phyloP scores from a whole-genome alignment of 2,113 vertebrate genomes.

The Coracopsis vasa region DNA sequence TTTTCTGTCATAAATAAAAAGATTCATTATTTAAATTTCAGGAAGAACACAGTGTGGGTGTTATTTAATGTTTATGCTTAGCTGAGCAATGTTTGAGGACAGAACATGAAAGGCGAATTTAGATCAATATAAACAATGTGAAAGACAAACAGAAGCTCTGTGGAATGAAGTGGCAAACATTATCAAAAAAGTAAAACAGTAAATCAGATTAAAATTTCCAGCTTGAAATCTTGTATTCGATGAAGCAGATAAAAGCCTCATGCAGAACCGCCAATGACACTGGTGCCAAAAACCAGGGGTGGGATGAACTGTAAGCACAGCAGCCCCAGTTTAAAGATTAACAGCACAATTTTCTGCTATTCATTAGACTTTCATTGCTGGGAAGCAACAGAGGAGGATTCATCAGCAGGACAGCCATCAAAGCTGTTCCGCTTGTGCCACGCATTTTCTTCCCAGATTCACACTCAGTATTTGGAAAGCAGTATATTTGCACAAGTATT shows the following conservation, averaged over 20 bases:
- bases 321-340: background rate
- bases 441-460: background rate
- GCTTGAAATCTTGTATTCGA: background rate
- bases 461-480: background rate
- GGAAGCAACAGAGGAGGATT: background rate
- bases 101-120: background rate
- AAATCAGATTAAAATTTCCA: background rate
- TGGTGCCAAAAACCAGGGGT: background rate
- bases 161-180: background rate
- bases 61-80: background rate
- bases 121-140: background rate
- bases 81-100: background rate
- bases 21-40: background rate
- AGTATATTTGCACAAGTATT: background rate
- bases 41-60: background rate
- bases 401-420: background rate
- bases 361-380: background rate
- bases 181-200: background rate
- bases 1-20: background rate
- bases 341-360: background rate
- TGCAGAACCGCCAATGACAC: background rate
- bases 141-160: background rate
- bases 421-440: background rate
- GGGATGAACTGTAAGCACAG: background rate
- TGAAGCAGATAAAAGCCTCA: background rate